Evolutionary conservation across 2,797 vertebrate genomes (phyloP).

Genomic region (Acrocephalus scirpaceus): DNA sequence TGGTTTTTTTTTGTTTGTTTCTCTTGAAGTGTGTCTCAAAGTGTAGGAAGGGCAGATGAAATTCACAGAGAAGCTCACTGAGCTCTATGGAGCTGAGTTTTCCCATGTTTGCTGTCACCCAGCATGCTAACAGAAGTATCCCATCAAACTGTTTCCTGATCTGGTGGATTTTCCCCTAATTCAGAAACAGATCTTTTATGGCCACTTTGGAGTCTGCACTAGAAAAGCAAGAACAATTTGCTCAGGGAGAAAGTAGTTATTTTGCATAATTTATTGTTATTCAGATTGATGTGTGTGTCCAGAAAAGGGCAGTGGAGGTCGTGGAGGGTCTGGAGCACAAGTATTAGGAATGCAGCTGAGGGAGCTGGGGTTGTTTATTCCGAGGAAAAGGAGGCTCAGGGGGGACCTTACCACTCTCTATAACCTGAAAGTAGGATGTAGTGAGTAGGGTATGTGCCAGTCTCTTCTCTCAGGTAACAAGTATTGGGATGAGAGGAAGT

Average conservation of each 20-base stretch:
- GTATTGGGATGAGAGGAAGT: neutral
- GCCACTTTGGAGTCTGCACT: neutral
- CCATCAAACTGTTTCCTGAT: neutral
- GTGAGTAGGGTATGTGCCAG: fast-evolving
- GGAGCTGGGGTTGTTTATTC: neutral
- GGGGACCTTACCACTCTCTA: neutral
- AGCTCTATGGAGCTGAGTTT: neutral
- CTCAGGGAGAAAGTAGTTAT: neutral
- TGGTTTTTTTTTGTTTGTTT: neutral
- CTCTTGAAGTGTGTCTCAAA: neutral
- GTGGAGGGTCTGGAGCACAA: neutral
- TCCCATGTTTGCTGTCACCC: neutral
- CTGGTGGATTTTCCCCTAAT: neutral
- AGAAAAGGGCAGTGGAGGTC: neutral
- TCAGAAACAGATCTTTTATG: neutral
- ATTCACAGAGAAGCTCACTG: neutral
- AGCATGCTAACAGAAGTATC: neutral
- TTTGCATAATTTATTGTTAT: neutral
- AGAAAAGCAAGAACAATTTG: neutral
- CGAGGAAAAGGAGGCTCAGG: neutral
- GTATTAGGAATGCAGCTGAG: neutral
- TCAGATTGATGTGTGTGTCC: fast-evolving
- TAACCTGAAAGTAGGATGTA: neutral
- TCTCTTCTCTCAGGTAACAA: neutral
- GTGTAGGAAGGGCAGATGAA: neutral